These are phyloP conservation scores for Schizopygopsis pylzovi DNA, from an alignment of 2,797 vertebrate species.

Conservation along the genomic window DNA sequence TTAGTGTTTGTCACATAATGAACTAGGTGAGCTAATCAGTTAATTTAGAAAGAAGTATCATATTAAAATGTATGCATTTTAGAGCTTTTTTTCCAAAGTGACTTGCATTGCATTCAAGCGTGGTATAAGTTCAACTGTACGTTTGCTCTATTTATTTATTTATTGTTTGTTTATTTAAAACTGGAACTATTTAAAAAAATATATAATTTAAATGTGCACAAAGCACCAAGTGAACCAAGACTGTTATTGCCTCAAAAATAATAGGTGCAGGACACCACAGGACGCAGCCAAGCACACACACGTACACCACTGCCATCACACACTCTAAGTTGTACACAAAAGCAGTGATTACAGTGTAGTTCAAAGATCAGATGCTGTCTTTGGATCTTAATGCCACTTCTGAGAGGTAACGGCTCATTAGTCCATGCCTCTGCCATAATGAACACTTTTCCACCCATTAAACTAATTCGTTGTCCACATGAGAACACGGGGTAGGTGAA, in stretches of 20 bases:
- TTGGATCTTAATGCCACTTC: constrained; percentile 39
- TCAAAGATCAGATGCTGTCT: constrained; percentile 50
- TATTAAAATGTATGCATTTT: background rate
- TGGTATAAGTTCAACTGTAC: background rate
- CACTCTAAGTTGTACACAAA: constrained; percentile 27
- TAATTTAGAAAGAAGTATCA: background rate
- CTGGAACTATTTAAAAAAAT: too few species aligned
- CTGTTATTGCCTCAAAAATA: constrained; percentile 1
- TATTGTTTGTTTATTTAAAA: background rate
- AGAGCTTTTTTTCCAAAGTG: background rate
- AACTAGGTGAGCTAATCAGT: background rate
- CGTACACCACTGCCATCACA: background rate
- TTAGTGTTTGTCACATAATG: background rate
- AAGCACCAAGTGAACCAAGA: background rate
- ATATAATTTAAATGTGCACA: background rate
- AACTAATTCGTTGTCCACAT: constrained; percentile 35
- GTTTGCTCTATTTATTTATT: background rate
- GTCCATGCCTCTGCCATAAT: constrained; percentile 25
- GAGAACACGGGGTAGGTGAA: constrained; percentile 4
- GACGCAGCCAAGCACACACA: background rate
- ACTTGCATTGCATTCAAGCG: background rate
- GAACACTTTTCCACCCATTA: constrained; percentile 39
- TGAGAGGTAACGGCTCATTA: constrained; percentile 45
- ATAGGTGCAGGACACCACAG: background rate
- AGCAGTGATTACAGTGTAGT: constrained; percentile 19